Evolutionary conservation across 2,888 invertebrate species (phyloP).

Genomic region (Eupithecia insigniata): DNA sequence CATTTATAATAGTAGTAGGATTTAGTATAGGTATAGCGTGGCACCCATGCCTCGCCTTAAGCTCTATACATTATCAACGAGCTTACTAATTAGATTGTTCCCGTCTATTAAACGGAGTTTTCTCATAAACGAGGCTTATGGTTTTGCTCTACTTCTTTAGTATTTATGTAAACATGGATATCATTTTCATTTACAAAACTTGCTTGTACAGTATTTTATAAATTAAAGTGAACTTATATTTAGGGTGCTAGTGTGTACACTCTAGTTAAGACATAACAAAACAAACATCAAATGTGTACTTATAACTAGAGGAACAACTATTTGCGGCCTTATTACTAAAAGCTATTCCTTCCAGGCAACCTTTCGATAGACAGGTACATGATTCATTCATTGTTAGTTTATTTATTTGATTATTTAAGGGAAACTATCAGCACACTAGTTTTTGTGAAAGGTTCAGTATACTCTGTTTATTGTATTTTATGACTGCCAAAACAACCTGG

Average conservation of each 20-base stretch:
- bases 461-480: background rate
- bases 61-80: conserved; percentile 24
- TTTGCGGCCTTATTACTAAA: background rate
- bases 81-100: conserved; percentile 19
- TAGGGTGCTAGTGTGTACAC: background rate
- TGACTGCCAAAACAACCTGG: background rate
- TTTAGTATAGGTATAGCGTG: background rate
- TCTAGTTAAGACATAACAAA: no score
- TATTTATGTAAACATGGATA: background rate
- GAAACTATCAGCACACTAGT: background rate
- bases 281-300: no score
- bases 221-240: background rate
- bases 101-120: conserved; percentile 16
- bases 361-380: background rate
- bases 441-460: background rate
- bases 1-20: no score
- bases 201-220: background rate
- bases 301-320: background rate
- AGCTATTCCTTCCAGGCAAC: background rate
- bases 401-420: background rate
- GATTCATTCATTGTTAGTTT: background rate
- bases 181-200: background rate
- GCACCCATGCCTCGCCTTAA: background rate
- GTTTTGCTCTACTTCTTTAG: background rate
- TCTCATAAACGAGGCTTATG: background rate